phyloP scores from a whole-genome alignment of 1,140 invertebrate species.

The Orchestia grillus region DNA sequence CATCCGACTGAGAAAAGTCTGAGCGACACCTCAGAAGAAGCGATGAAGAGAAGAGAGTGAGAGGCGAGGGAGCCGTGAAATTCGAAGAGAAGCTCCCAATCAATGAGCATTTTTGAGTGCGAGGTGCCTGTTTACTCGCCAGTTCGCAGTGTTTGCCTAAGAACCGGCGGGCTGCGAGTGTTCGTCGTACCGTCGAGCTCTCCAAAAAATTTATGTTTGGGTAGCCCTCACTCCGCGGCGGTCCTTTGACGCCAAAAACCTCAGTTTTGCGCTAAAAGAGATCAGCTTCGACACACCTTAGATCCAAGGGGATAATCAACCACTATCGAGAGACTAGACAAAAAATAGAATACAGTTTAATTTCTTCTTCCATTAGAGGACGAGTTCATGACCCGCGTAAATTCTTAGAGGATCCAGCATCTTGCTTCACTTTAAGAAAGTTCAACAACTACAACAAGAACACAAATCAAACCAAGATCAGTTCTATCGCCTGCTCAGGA shows the following conservation, averaged over 20 bases:
- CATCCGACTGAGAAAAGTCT: constrained; percentile 26
- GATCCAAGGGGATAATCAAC: not conserved
- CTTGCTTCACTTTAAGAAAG: too few relatives aligned
- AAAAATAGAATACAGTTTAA: not conserved
- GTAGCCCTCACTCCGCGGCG: not conserved
- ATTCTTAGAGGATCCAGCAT: too few relatives aligned
- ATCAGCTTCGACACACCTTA: not conserved
- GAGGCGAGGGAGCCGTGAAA: not conserved
- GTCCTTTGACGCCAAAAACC: not conserved
- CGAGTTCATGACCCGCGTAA: too few relatives aligned
- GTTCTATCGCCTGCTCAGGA: too few relatives aligned
- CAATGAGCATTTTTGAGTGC: constrained; percentile 45
- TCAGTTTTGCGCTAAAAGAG: not conserved
- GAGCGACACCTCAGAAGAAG: constrained; percentile 17
- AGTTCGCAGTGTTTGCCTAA: constrained; percentile 33
- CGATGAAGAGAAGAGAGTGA: constrained; percentile 31
- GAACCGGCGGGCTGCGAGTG: not conserved
- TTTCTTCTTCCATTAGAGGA: too few relatives aligned
- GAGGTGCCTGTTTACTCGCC: constrained; percentile 42
- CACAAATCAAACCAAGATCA: too few relatives aligned
- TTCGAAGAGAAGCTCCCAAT: constrained; percentile 21
- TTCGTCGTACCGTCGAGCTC: not conserved
- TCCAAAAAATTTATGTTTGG: not conserved
- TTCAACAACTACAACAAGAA: too few relatives aligned
- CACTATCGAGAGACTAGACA: not conserved